Evolutionary conservation across 2,797 vertebrate species (phyloP).

Genomic region (Morus bassanus): DNA sequence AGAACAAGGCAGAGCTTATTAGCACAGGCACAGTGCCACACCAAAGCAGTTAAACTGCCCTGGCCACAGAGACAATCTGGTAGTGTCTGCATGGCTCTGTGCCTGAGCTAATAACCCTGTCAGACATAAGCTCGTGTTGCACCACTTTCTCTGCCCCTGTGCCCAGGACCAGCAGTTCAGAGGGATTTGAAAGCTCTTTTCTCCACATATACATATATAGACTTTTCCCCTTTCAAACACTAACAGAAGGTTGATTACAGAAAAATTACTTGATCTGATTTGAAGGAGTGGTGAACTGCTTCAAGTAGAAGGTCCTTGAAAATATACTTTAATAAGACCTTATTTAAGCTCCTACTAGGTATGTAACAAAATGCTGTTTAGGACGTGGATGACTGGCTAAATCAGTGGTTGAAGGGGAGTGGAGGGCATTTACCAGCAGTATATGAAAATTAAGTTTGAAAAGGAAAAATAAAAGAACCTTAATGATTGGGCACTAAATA

Average conservation of each 20-base stretch:
- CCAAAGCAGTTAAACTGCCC: not conserved
- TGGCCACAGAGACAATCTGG: not conserved
- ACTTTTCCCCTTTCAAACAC: not conserved
- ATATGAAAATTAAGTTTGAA: too few relatives aligned
- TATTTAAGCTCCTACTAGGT: too few relatives aligned
- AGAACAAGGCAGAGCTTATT: not conserved
- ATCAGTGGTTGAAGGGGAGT: too few relatives aligned
- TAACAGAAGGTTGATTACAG: not conserved
- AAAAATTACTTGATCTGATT: not conserved
- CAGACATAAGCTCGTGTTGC: not conserved
- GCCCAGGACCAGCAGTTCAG: not conserved
- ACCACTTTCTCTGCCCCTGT: rapidly evolving
- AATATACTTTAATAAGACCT: too few relatives aligned
- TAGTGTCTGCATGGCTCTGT: not conserved
- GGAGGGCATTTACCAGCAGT: too few relatives aligned
- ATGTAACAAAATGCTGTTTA: too few relatives aligned
- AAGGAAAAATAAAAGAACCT: too few relatives aligned
- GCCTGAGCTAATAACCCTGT: not conserved
- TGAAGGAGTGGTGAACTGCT: not conserved
- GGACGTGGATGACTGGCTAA: too few relatives aligned
- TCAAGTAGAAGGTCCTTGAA: too few relatives aligned
- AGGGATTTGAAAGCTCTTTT: not conserved
- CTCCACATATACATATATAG: not conserved
- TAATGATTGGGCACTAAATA: too few relatives aligned
- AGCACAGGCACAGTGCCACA: not conserved